Evolutionary conservation across 1,140 invertebrate genomes (phyloP).

Genomic region (Drosophila willistoni): DNA sequence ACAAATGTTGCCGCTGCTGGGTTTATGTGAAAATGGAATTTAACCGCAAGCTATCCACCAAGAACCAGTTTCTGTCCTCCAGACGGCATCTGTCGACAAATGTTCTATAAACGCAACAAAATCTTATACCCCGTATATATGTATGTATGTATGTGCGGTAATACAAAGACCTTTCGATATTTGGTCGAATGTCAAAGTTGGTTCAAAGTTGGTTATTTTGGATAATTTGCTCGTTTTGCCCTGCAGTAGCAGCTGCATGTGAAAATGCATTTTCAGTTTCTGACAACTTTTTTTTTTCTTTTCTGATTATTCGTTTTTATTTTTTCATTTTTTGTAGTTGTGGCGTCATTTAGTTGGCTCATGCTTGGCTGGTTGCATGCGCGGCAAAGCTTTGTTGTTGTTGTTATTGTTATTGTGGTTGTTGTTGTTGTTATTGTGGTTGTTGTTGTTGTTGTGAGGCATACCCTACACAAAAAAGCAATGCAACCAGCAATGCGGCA

Average conservation of each 20-base stretch:
- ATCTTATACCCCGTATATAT: background rate
- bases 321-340: constrained; percentile 42
- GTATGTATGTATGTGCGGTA: too few relatives aligned
- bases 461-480: constrained; percentile 17
- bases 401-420: background rate
- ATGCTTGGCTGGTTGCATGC: constrained; percentile 58
- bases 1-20: constrained; percentile 34
- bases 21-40: constrained; percentile 56
- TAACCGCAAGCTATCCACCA: constrained; percentile 33
- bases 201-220: constrained; percentile 35
- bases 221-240: constrained; percentile 35
- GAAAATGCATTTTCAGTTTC: constrained; percentile 59
- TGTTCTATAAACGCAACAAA: constrained; percentile 34
- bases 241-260: constrained; percentile 45
- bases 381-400: constrained; percentile 31
- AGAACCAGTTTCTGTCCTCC: constrained; percentile 59
- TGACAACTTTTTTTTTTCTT: background rate
- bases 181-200: constrained; percentile 68
- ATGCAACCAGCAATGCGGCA: background rate
- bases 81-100: constrained; percentile 32
- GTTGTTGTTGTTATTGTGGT: constrained; percentile 11
- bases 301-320: constrained; percentile 2
- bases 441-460: constrained; percentile 16
- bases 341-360: constrained; percentile 60
- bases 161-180: background rate